phyloP scores from a whole-genome alignment of 2,888 invertebrate species.

The Eueremaeus valkanovi region DNA sequence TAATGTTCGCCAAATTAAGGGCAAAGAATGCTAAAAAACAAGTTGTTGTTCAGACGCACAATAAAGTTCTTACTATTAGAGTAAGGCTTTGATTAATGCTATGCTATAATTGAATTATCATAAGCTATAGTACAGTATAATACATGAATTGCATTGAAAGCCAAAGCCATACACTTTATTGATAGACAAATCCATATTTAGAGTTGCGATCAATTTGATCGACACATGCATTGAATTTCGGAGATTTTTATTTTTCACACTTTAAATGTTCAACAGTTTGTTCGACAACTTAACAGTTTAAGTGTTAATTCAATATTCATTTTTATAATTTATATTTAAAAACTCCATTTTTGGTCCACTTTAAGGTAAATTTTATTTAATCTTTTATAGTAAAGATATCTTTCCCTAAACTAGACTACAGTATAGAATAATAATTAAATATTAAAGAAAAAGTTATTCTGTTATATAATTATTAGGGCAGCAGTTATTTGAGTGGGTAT shows the following conservation, averaged over 20 bases:
- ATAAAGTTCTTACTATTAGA: background rate
- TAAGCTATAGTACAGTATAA: too few relatives aligned
- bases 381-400: background rate
- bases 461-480: background rate
- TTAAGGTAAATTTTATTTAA: background rate
- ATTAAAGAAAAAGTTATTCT: background rate
- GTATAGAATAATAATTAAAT: background rate
- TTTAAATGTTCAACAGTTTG: background rate
- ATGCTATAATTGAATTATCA: too few relatives aligned
- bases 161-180: background rate
- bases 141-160: background rate
- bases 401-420: background rate
- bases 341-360: background rate
- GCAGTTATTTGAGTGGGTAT: background rate
- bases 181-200: background rate
- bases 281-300: background rate
- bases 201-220: background rate
- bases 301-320: background rate
- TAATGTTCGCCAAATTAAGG: conserved; percentile 13
- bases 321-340: background rate
- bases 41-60: background rate
- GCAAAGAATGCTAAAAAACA: background rate
- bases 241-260: background rate
- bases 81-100: background rate
- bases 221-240: background rate